Conservation (phyloP, 2,888 invertebrate genomes). For the Parnassius orleans region DNA sequence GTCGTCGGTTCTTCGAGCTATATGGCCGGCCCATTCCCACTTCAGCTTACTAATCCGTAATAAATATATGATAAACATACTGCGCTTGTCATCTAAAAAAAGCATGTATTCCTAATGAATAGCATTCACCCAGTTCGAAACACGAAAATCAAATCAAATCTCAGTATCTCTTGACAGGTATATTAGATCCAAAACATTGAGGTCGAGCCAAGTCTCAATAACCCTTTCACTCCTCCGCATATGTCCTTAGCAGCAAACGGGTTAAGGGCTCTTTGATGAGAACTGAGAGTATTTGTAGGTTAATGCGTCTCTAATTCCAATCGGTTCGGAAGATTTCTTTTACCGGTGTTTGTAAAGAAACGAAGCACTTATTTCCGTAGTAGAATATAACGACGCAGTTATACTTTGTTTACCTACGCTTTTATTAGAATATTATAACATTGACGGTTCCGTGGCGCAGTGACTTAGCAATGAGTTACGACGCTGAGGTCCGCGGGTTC, state of each 20-base stretch:
- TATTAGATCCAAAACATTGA: slow-evolving; percentile 8
- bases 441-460: too few relatives aligned
- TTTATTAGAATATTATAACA: too few relatives aligned
- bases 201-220: slow-evolving; percentile 20
- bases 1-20: too few relatives aligned
- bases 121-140: slow-evolving; percentile 11
- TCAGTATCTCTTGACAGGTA: slow-evolving; percentile 13
- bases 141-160: slow-evolving; percentile 11
- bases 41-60: too few relatives aligned
- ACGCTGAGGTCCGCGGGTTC: too few relatives aligned
- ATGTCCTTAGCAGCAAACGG: slow-evolving; percentile 31
- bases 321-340: neutral
- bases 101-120: slow-evolving; percentile 1
- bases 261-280: slow-evolving; percentile 35
- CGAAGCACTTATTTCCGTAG: neutral
- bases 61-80: too few relatives aligned
- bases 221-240: slow-evolving; percentile 14
- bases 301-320: slow-evolving; percentile 8
- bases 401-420: too few relatives aligned
- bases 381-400: too few relatives aligned
- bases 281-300: slow-evolving; percentile 15
- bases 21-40: too few relatives aligned
- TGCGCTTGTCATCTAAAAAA: too few relatives aligned
- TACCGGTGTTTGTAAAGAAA: neutral
- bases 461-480: too few relatives aligned